Percentiles rank a stretch among this genome's conserved stretches.
Conservation (phyloP, 2,113 vertebrate genomes). For the Tretioscincus oriximinensis region DNA sequence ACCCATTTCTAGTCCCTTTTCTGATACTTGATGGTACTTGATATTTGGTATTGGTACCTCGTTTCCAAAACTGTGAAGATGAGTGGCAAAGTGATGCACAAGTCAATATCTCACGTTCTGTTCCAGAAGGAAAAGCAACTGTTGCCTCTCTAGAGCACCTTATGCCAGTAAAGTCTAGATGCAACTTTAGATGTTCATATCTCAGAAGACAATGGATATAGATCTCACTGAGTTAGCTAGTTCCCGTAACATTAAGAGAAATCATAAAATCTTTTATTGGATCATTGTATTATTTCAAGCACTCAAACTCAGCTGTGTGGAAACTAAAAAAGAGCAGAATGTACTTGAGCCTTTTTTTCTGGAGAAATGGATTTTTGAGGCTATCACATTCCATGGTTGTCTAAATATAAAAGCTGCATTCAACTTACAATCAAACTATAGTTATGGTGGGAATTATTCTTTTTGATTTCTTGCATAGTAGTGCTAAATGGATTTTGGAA, state of each 20-base stretch:
- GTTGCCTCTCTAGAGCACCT: too few relatives aligned
- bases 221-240: not conserved
- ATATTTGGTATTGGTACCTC: too few relatives aligned
- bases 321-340: not conserved
- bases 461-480: slow-evolving; percentile 49
- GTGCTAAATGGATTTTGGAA: slow-evolving; percentile 49
- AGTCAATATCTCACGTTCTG: too few relatives aligned
- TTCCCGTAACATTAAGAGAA: not conserved
- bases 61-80: too few relatives aligned
- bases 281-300: slow-evolving; percentile 16
- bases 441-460: slow-evolving; percentile 38
- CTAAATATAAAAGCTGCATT: slow-evolving; percentile 1
- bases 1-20: too few relatives aligned
- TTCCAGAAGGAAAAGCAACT: too few relatives aligned
- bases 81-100: too few relatives aligned
- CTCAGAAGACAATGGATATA: not conserved
- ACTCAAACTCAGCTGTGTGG: not conserved
- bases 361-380: not conserved
- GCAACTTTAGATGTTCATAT: not conserved
- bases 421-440: slow-evolving; percentile 40
- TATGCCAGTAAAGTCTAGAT: not conserved
- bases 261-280: not conserved
- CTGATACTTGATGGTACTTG: too few relatives aligned
- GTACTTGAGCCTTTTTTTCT: slow-evolving; percentile 18
- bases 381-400: not conserved